Evolutionary conservation across 2,888 invertebrate species (phyloP).

Genomic region (Eupithecia subumbrata): DNA sequence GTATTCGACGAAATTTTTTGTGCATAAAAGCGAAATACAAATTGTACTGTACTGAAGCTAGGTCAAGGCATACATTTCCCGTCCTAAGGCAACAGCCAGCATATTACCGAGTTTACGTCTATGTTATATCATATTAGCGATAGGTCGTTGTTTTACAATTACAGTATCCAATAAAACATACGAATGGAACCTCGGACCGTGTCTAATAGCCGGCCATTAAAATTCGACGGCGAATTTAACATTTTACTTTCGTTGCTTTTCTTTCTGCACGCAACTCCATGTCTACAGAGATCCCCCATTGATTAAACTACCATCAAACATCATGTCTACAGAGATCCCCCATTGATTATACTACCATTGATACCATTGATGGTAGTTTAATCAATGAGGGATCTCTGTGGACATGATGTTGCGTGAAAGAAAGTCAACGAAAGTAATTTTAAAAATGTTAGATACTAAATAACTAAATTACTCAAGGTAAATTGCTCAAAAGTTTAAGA

Average conservation of each 20-base stretch:
- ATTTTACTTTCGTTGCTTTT: too few relatives aligned
- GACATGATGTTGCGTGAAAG: background rate
- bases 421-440: background rate
- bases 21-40: background rate
- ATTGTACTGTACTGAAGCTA: slow-evolving; percentile 32
- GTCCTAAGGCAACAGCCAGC: slow-evolving; percentile 41
- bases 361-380: slow-evolving; percentile 1
- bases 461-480: too few relatives aligned
- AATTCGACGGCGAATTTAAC: slow-evolving; percentile 19
- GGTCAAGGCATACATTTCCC: slow-evolving; percentile 43
- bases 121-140: slow-evolving; percentile 10
- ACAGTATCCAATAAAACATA: slow-evolving; percentile 14
- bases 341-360: too few relatives aligned
- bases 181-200: slow-evolving; percentile 6
- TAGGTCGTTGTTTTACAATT: slow-evolving; percentile 17
- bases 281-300: too few relatives aligned
- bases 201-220: slow-evolving; percentile 4
- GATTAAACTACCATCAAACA: too few relatives aligned
- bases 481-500: too few relatives aligned
- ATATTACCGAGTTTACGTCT: slow-evolving; percentile 32
- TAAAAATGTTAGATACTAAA: too few relatives aligned
- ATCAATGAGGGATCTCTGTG: background rate
- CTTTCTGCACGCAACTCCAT: too few relatives aligned
- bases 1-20: background rate
- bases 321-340: too few relatives aligned